Evolutionary conservation across 2,113 vertebrate genomes (phyloP), one percentile per base, ranked within the genome.

Genomic region (Ageneiosus marmoratus): DNA sequence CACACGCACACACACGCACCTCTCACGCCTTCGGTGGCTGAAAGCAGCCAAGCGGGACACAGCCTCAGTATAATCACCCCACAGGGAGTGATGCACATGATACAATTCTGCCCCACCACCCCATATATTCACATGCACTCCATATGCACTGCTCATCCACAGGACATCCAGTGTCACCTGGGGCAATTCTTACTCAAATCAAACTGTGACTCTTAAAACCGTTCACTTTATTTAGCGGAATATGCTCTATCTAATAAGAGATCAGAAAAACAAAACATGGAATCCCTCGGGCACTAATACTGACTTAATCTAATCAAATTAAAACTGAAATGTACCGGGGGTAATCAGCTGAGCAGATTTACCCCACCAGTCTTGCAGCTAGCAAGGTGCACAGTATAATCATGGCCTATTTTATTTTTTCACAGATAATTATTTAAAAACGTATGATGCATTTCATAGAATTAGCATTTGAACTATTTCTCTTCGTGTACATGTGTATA

Each of bases 31-130:
- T 74, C 51, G 5, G 48, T 48, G 37, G 5, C 73, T 87, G 79
- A 88, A 85, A 51, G 53, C 60, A 46, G 81, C 70, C 50, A 53
- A 80, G 88, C 62, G 79, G 84, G 85, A 88, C 88, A 72, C 84
- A 82, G 77, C 29, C 58, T 86, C 87, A 85, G 86, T 89, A 86
- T 90, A 89, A 89, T 90, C 78, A 88, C 80, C 79, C 85, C 76
- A 73, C 67, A 13, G 90, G 83, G 88, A 88, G 82, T 84, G 86
- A 81, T 20, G 16, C 48, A 62, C 46, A 65, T 82, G 74, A 84
- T 63, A 50, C 81, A 50, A 77, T 48, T 50, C 24, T 22, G 8
- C 1, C 65, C 24, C 12, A n/a, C 37, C 6, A 51, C 53, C 76
- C 69, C 69, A 41, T 48, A 51, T n/a, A 34, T 63, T 20, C 80